Evolutionary conservation across 1,140 invertebrate species (phyloP).

Genomic region (Armadillidium nasatum): DNA sequence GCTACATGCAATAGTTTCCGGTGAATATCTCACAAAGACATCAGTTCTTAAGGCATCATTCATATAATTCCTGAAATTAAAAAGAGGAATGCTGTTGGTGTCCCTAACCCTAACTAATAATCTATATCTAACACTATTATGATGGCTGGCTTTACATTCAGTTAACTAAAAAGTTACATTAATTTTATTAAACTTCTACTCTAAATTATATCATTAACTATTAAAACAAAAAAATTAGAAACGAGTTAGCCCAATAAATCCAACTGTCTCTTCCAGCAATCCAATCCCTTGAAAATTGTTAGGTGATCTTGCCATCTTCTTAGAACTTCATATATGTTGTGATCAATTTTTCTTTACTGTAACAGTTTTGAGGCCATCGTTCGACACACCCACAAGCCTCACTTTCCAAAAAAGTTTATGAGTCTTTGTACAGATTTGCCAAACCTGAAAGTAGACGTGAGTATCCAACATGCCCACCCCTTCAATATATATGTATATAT

Average conservation of each 20-base stretch:
- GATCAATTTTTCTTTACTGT: neutral
- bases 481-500: neutral
- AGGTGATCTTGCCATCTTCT: too few species aligned
- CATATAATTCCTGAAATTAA: slow-evolving; percentile 84
- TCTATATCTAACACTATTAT: neutral
- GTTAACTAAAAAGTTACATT: neutral
- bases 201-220: neutral
- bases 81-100: slow-evolving; percentile 30
- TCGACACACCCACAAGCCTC: neutral
- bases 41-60: slow-evolving; percentile 96
- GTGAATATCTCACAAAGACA: slow-evolving; percentile 91
- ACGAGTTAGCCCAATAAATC: too few species aligned
- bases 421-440: neutral
- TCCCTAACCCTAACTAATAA: neutral
- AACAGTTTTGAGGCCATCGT: neutral
- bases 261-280: too few species aligned
- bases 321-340: neutral
- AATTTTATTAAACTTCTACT: neutral
- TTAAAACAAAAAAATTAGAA: too few species aligned
- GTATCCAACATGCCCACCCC: neutral
- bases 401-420: neutral
- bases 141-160: neutral
- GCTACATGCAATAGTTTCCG: slow-evolving; percentile 96
- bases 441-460: neutral
- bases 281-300: too few species aligned